A percentile compares a stretch with the other conserved stretches of the same genome.
phyloP scores from a whole-genome alignment of 2,888 invertebrate species.

The Rotaria macrura region DNA sequence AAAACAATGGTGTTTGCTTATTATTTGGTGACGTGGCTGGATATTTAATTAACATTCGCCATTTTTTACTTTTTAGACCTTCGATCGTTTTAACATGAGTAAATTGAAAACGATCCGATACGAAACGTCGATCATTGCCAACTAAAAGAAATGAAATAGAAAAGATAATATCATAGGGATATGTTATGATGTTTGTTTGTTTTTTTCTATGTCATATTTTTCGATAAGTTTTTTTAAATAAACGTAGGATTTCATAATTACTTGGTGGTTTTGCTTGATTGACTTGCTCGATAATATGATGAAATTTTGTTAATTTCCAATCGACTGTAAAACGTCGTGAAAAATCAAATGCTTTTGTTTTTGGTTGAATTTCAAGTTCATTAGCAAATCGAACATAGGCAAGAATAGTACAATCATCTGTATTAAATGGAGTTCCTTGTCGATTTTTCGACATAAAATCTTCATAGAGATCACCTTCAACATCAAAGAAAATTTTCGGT shows the following conservation, averaged over 20 bases:
- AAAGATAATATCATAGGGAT: no score
- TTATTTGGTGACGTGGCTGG: neutral
- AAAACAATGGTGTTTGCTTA: neutral
- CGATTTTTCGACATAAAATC: neutral
- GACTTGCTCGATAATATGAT: neutral
- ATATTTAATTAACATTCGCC: neutral
- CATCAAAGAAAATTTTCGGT: neutral
- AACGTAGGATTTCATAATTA: no score
- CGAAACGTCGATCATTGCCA: neutral
- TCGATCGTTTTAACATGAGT: neutral
- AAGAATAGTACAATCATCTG: neutral
- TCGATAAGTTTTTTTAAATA: no score
- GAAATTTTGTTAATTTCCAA: constrained; percentile 2
- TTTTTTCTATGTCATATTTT: no score
- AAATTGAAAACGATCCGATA: neutral
- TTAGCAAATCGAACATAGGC: neutral
- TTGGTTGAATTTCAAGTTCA: neutral
- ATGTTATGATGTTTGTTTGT: no score
- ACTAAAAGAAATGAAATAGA: no score
- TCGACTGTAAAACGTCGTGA: neutral
- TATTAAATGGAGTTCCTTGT: neutral
- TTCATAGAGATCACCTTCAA: neutral
- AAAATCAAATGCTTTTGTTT: neutral
- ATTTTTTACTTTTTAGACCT: neutral
- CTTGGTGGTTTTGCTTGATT: neutral